Base-by-base conservation (phyloP, 2,113 vertebrate genomes). In the Odontesthes bonariensis region DNA sequence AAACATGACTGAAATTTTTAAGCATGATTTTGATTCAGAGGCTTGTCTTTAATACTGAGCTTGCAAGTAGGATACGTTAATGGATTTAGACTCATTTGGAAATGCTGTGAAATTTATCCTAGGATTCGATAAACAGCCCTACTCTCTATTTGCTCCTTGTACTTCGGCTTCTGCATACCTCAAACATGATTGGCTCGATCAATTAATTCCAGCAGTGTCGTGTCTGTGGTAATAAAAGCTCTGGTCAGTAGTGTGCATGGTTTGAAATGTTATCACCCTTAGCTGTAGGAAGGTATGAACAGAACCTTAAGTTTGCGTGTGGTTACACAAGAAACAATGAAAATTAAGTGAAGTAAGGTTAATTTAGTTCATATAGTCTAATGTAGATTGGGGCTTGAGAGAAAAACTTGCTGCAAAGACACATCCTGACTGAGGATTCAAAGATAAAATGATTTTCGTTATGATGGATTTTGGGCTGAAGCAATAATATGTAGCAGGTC, bases 211-310 rank as follows among this genome's bases (percentile, higher is more conserved):
- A 27, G 27, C 27, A 27, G 63, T 77, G 79, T 79, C 61, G 44
- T 86, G 60, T 85, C 81, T 83, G 64, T 79, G 69, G 49, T 64
- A 82, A 77, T 77, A 52, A 65, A 58, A 42, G 27, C 27, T 27
- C 27, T 27, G n/a, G 71, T 83, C 68, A 69, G 49, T 73, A 64
- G 67, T 79, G 80, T 23, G 75, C 68, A 27, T 65, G 31, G 63
- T 79, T 84, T 74, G 80, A 63, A 75, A 79, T 73, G 72, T 27
- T 27, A 27, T 27, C 52, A 80, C 66, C 51, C 64, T 76, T 69
- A 27, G 27, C 3, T 27, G 27, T 27, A 27, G 22, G 60, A 78
- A 69, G 70, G 68, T 54, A 46, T 49, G 38, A 57, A 47, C 19
- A 54, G 31, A 42, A 33, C 14, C 22, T 52, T 38, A 9, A 16